These are phyloP conservation scores for Antheraea pernyi DNA, from an alignment of 1,140 invertebrate species.

Conservation along the genomic window DNA sequence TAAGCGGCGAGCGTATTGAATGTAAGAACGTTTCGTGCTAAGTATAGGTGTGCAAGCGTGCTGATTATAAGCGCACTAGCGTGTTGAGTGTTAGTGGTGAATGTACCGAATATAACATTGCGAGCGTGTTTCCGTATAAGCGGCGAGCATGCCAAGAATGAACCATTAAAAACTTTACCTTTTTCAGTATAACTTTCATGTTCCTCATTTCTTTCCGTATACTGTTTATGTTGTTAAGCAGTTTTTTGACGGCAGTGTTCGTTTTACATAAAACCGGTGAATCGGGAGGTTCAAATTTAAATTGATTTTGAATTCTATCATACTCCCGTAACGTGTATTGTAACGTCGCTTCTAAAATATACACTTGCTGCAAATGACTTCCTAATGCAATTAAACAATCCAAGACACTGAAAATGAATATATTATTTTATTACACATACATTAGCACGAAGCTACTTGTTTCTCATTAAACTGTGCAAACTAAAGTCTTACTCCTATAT, in stretches of 20 bases:
- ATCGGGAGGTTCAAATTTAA: slow-evolving; percentile 60
- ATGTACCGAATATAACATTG: too few relatives aligned
- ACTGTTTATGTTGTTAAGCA: slow-evolving; percentile 51
- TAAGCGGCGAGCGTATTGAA: too few relatives aligned
- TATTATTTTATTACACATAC: background rate
- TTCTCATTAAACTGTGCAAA: too few relatives aligned
- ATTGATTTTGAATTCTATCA: slow-evolving; percentile 48
- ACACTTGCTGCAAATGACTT: slow-evolving; percentile 61
- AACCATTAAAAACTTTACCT: slow-evolving; percentile 32
- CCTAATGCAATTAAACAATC: slow-evolving; percentile 67
- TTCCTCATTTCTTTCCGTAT: slow-evolving; percentile 51
- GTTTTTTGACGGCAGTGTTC: slow-evolving; percentile 42
- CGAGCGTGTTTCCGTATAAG: too few relatives aligned
- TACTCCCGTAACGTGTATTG: slow-evolving; percentile 58
- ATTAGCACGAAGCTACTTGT: background rate
- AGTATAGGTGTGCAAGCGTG: too few relatives aligned
- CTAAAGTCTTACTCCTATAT: too few relatives aligned
- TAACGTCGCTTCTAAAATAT: slow-evolving; percentile 61
- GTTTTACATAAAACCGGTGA: slow-evolving; percentile 39
- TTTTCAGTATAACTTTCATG: slow-evolving; percentile 49
- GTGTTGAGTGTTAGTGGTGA: too few relatives aligned
- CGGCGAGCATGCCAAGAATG: background rate
- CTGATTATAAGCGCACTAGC: too few relatives aligned
- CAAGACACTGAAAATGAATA: slow-evolving; percentile 49
- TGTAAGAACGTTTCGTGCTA: too few relatives aligned